A percentile compares a stretch with the other conserved stretches of the same genome.
These are phyloP conservation scores for Manis crassicaudata DNA, from an alignment of 2,797 vertebrate genomes.

Conservation along the genomic window DNA sequence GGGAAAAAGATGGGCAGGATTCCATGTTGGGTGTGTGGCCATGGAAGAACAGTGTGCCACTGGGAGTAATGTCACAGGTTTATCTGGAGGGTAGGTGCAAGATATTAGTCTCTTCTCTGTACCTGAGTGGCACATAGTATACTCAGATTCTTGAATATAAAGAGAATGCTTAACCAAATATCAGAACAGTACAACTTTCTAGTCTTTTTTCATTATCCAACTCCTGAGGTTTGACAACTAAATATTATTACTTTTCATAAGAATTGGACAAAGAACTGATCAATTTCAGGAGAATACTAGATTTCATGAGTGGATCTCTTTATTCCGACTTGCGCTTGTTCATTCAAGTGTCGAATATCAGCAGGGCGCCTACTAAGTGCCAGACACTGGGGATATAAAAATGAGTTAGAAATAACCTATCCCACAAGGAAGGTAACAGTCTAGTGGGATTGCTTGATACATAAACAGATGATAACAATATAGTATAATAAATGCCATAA, in stretches of 20 bases:
- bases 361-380: conserved; percentile 32
- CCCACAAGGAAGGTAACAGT: background rate
- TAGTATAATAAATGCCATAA: background rate
- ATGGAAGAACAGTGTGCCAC: background rate
- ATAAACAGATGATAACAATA: background rate
- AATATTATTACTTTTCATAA: conserved; percentile 37
- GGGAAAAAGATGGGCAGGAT: background rate
- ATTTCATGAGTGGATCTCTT: conserved; percentile 21
- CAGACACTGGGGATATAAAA: background rate
- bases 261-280: conserved; percentile 37
- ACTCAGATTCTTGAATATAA: conserved; percentile 23
- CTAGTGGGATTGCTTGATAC: background rate
- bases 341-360: conserved; percentile 22
- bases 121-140: background rate
- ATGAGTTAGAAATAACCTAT: conserved; percentile 49
- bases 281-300: conserved; percentile 9
- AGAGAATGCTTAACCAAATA: background rate
- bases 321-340: background rate
- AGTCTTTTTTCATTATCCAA: conserved; percentile 18
- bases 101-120: conserved; percentile 11
- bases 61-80: conserved; percentile 36
- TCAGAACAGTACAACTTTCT: conserved; percentile 1
- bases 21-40: background rate
- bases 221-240: conserved; percentile 40
- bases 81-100: background rate